Percentiles rank a stretch among this genome's conserved stretches.
Conservation (phyloP, 2,113 vertebrate species). For the Nothocercus nigrocapillus region DNA sequence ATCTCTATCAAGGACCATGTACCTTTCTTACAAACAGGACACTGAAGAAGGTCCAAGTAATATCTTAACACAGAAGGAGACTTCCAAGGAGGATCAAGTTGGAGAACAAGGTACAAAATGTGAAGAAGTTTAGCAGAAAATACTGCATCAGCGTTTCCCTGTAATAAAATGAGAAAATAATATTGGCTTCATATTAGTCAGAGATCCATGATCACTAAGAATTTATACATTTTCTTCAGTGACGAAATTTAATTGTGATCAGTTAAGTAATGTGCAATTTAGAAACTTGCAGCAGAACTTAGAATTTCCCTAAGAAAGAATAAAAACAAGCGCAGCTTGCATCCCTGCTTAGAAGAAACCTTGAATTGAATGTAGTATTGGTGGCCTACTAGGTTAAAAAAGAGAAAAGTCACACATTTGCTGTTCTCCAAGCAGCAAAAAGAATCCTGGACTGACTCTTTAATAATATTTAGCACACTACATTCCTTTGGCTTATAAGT, state of each 20-base stretch:
- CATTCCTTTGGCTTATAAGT: neutral
- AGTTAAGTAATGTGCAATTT: neutral
- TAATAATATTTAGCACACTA: neutral
- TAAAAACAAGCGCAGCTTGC: neutral
- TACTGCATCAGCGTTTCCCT: constrained; percentile 81
- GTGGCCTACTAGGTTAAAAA: neutral
- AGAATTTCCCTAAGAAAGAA: neutral
- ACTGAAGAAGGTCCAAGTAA: constrained; percentile 89
- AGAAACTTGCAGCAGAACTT: neutral
- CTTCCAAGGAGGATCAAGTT: constrained; percentile 88
- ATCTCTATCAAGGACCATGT: constrained; percentile 86
- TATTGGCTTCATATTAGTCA: neutral
- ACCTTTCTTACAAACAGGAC: constrained; percentile 88
- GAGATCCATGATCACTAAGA: neutral
- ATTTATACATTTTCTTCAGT: neutral
- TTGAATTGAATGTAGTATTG: neutral
- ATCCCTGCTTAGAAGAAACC: neutral
- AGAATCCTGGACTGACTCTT: neutral
- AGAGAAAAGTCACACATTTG: neutral
- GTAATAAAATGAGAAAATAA: constrained; percentile 60
- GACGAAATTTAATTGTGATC: neutral
- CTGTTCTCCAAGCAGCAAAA: neutral
- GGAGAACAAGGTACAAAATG: constrained; percentile 81
- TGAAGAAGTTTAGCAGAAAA: constrained; percentile 79
- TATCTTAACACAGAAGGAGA: constrained; percentile 79